These are phyloP conservation scores for Euglossa dilemma DNA, from an alignment of 1,140 invertebrate genomes.

Conservation along the genomic window DNA sequence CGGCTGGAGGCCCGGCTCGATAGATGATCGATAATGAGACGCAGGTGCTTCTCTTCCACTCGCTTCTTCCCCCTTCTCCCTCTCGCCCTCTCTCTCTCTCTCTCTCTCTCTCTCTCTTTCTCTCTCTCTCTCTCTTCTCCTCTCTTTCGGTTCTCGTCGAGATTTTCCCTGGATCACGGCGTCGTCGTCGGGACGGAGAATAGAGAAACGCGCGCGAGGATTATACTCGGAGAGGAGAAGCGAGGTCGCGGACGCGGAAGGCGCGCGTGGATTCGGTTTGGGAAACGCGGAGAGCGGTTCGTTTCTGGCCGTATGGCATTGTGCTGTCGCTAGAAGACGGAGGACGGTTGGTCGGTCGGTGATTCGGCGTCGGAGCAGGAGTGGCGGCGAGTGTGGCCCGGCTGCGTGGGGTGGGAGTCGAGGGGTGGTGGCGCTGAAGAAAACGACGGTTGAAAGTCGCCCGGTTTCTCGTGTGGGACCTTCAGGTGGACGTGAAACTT, in stretches of 20 bases:
- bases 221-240: too few relatives aligned
- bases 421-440: conserved; percentile 51
- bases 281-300: background rate
- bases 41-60: conserved; percentile 72
- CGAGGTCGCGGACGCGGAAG: background rate
- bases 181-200: too few relatives aligned
- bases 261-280: background rate
- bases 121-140: conserved; percentile 15
- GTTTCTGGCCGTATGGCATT: conserved; percentile 33
- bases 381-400: background rate
- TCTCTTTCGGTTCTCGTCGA: background rate
- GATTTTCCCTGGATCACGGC: background rate
- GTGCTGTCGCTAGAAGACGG: conserved; percentile 34
- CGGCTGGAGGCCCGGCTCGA: conserved; percentile 66
- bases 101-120: background rate
- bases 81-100: background rate
- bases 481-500: conserved; percentile 76
- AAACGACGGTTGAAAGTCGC: conserved; percentile 73
- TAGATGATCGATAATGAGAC: conserved; percentile 77
- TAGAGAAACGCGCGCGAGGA: too few relatives aligned
- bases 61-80: conserved; percentile 5
- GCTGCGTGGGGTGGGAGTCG: conserved; percentile 54
- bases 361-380: background rate
- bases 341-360: background rate
- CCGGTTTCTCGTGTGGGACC: conserved; percentile 74